These are phyloP conservation scores for Achatina immaculata DNA, from an alignment of 1,140 invertebrate species.

Conservation along the genomic window DNA sequence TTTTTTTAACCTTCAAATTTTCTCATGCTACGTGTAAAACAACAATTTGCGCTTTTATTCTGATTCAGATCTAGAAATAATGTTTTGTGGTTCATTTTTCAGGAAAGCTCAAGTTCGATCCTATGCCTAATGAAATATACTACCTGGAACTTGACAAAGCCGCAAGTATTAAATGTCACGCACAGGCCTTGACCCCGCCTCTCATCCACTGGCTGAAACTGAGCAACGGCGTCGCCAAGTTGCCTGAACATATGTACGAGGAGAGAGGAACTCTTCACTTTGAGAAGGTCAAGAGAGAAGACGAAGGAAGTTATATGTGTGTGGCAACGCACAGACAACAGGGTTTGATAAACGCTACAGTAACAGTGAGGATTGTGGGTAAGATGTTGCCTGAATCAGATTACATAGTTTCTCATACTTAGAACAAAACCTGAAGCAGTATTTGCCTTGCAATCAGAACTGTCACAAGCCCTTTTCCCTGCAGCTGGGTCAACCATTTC, in stretches of 20 bases:
- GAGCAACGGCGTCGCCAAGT: constrained; percentile 31
- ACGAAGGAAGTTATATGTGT: constrained; percentile 79
- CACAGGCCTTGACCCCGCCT: constrained; percentile 79
- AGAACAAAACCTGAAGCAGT: too few relatives aligned
- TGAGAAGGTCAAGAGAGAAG: constrained; percentile 80
- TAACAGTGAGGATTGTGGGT: constrained; percentile 90
- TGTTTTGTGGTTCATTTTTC: too few relatives aligned
- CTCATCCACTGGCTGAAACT: constrained; percentile 84
- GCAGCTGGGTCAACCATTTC: too few relatives aligned
- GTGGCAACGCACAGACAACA: constrained; percentile 82
- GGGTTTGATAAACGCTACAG: constrained; percentile 86
- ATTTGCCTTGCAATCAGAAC: too few relatives aligned
- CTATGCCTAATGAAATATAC: constrained; percentile 80
- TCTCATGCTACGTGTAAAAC: too few relatives aligned
- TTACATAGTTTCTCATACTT: too few relatives aligned
- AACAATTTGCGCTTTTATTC: too few relatives aligned
- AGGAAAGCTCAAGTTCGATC: constrained; percentile 89
- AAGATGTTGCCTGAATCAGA: too few relatives aligned
- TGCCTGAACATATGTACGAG: constrained; percentile 78
- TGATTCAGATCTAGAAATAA: too few relatives aligned
- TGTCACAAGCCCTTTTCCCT: too few relatives aligned
- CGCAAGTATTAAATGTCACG: constrained; percentile 89
- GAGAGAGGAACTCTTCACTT: constrained; percentile 88
- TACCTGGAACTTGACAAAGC: constrained; percentile 85
- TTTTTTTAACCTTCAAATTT: too few relatives aligned